Conservation (phyloP, 2,888 invertebrate genomes). For the Euspilapteryx auroguttella region DNA sequence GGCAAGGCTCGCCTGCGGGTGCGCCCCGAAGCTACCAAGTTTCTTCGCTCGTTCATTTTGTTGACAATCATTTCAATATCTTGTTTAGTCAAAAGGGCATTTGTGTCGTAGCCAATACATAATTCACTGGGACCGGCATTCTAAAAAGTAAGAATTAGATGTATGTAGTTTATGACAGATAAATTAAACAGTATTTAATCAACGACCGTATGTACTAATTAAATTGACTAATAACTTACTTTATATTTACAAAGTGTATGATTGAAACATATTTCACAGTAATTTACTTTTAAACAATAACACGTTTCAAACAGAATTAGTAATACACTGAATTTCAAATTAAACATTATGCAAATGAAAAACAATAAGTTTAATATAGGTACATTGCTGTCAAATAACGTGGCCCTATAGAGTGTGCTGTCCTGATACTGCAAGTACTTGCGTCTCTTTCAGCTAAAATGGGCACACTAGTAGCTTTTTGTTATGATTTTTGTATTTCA, state of each 20-base stretch:
- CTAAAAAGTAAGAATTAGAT: constrained; percentile 12
- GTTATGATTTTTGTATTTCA: constrained; percentile 43
- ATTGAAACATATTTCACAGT: constrained; percentile 31
- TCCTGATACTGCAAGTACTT: no score
- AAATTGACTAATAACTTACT: constrained; percentile 14
- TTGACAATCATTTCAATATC: constrained; percentile 23
- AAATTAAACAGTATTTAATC: no score
- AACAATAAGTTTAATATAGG: no score
- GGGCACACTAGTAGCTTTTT: constrained; percentile 20
- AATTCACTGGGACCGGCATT: constrained; percentile 20
- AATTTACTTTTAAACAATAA: constrained; percentile 13
- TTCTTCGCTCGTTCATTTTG: constrained; percentile 33
- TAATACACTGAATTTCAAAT: constrained; percentile 32
- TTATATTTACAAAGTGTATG: constrained; percentile 34
- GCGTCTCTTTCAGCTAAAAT: constrained; percentile 30
- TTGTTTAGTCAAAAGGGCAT: constrained; percentile 17
- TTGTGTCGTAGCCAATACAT: constrained; percentile 24
- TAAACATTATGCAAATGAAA: constrained; percentile 39
- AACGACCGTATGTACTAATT: no score
- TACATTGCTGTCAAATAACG: no score
- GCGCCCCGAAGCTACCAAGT: constrained; percentile 30
- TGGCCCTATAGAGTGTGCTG: constrained; percentile 21
- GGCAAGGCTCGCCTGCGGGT: constrained; percentile 20
- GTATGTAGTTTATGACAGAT: no score
- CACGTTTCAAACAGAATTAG: constrained; percentile 15